These are phyloP conservation scores for Eudasyphora cyanicolor DNA, from an alignment of 2,888 invertebrate species.

Conservation along the genomic window DNA sequence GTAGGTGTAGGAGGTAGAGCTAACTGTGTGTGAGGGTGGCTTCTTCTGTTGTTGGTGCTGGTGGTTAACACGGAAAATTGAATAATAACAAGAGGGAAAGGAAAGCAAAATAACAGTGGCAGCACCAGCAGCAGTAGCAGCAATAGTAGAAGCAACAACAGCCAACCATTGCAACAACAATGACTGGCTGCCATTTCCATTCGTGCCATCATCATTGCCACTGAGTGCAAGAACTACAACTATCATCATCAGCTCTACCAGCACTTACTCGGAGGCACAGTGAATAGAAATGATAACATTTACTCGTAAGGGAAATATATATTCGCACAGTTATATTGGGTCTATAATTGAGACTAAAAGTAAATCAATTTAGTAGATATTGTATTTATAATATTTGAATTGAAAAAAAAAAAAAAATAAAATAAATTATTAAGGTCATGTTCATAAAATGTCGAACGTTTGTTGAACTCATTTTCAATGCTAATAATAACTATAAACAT, in stretches of 20 bases:
- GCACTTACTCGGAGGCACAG: neutral
- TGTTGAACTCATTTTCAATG: too few species aligned
- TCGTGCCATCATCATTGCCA: conserved; percentile 5
- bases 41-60: neutral
- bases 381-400: too few species aligned
- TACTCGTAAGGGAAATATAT: too few species aligned
- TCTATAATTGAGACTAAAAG: too few species aligned
- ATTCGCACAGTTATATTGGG: too few species aligned
- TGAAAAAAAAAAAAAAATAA: too few species aligned
- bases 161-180: neutral
- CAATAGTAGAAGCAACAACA: neutral
- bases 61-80: conserved; percentile 26
- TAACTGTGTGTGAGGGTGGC: neutral
- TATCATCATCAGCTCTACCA: neutral
- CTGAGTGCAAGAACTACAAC: conserved; percentile 16
- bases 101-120: neutral
- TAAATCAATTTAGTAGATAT: too few species aligned
- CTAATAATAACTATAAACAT: too few species aligned
- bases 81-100: conserved; percentile 20
- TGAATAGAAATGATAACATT: neutral
- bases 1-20: too few species aligned
- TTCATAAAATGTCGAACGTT: too few species aligned
- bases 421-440: too few species aligned
- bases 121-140: neutral
- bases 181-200: conserved; percentile 9